A percentile compares a stretch with the other conserved stretches of the same genome.
Conservation (phyloP, 35 echinoderm and acorn worm genomes). For the Ptychodera flava region DNA sequence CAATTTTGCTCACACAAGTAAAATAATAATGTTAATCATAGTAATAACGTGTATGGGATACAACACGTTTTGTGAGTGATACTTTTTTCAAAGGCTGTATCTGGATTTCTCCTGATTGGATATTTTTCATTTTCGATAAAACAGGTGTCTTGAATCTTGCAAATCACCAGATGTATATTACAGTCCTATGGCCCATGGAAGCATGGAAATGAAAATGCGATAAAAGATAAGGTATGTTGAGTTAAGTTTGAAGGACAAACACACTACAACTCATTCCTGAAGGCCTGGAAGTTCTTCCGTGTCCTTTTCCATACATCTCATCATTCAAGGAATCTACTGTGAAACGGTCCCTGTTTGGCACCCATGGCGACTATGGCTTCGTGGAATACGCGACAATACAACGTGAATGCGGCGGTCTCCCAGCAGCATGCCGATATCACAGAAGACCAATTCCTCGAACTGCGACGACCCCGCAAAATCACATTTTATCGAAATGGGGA, state of each 20-base stretch:
- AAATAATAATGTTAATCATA: too few species aligned
- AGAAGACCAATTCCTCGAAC: conserved; percentile 16
- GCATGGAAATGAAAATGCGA: background rate
- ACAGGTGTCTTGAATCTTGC: too few species aligned
- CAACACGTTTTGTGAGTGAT: too few species aligned
- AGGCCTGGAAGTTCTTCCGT: background rate
- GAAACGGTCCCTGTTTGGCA: background rate
- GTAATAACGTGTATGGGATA: too few species aligned
- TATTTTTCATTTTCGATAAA: too few species aligned
- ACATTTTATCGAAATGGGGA: conserved; percentile 93
- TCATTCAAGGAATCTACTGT: background rate
- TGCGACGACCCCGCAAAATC: conserved; percentile 38
- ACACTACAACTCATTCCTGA: too few species aligned
- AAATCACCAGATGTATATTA: background rate
- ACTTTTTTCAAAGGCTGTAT: too few species aligned
- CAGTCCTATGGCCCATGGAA: background rate
- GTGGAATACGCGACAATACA: background rate
- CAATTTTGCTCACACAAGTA: too few species aligned
- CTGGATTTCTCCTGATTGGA: too few species aligned
- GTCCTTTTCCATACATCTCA: background rate
- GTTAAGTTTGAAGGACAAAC: background rate
- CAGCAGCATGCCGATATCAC: conserved; percentile 10
- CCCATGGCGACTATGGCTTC: background rate
- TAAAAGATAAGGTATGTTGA: background rate
- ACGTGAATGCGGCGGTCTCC: background rate